A percentile compares a stretch with the other conserved stretches of the same genome.
Conservation (phyloP, 2,888 invertebrate genomes). For the Microplitis manilae region DNA sequence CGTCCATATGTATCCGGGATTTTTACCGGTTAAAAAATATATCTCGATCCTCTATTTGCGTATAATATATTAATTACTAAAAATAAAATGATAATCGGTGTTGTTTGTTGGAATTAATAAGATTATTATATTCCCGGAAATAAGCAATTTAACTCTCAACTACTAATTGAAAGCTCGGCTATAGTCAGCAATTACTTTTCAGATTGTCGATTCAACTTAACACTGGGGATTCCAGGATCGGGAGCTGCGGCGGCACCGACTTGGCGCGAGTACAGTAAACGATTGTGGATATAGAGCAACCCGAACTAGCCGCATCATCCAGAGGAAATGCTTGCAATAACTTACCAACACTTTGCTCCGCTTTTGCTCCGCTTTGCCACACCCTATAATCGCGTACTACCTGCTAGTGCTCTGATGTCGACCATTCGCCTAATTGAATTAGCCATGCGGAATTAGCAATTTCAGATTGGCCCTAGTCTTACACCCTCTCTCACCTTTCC, state of each 20-base stretch:
- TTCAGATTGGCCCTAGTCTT: constrained; percentile 61
- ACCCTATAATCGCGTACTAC: constrained; percentile 42
- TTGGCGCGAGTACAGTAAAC: constrained; percentile 46
- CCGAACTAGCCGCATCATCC: constrained; percentile 52
- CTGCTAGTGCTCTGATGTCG: constrained; percentile 42
- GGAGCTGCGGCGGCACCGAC: constrained; percentile 35
- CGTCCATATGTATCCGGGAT: constrained; percentile 3
- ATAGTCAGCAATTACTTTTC: constrained; percentile 65
- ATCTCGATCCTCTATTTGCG: too few relatives aligned
- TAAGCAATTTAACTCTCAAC: neutral
- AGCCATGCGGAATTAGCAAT: constrained; percentile 68
- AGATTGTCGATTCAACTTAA: constrained; percentile 60
- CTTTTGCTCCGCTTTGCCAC: constrained; percentile 40
- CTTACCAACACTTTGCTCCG: constrained; percentile 43
- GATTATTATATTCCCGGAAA: neutral
- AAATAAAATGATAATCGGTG: too few relatives aligned
- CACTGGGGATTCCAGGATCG: constrained; percentile 19
- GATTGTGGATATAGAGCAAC: constrained; percentile 16
- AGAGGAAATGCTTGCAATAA: constrained; percentile 48
- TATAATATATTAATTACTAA: too few relatives aligned
- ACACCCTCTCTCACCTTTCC: constrained; percentile 14
- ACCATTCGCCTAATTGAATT: constrained; percentile 69
- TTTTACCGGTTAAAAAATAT: neutral
- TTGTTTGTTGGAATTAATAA: neutral
- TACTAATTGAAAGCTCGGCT: neutral